Percentiles rank a stretch among this genome's conserved stretches.
phyloP scores from a whole-genome alignment of 2,797 vertebrate species.

The Sebastes miniatus region DNA sequence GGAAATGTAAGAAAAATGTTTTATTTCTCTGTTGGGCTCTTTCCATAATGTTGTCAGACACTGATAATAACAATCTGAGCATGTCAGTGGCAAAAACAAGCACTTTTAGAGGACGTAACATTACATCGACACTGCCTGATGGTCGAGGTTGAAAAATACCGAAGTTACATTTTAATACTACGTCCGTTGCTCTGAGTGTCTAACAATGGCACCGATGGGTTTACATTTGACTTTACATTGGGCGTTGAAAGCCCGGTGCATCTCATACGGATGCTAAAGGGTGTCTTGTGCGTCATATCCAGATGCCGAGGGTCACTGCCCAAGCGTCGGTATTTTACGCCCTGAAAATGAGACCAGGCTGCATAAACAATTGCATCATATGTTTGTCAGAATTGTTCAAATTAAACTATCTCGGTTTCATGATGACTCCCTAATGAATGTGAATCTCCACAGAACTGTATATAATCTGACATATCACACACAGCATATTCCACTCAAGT shows the following conservation, averaged over 20 bases:
- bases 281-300: neutral
- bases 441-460: neutral
- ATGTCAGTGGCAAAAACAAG: too few relatives aligned
- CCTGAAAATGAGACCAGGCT: neutral
- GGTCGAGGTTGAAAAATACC: too few relatives aligned
- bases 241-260: neutral
- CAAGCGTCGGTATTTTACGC: neutral
- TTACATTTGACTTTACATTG: neutral
- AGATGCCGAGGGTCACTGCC: neutral
- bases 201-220: neutral
- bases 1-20: too few relatives aligned
- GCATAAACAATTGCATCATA: neutral
- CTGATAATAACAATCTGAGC: too few relatives aligned
- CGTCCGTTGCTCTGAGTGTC: neutral
- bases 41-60: too few relatives aligned
- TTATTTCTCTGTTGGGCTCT: too few relatives aligned
- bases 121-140: too few relatives aligned
- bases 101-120: too few relatives aligned
- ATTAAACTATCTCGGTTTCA: neutral
- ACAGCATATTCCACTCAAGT: constrained; percentile 4
- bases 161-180: neutral
- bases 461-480: neutral
- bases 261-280: neutral
- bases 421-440: neutral
- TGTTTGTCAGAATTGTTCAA: neutral